Conservation (phyloP, 2,797 vertebrate species). For the Bovichtus variegatus region DNA sequence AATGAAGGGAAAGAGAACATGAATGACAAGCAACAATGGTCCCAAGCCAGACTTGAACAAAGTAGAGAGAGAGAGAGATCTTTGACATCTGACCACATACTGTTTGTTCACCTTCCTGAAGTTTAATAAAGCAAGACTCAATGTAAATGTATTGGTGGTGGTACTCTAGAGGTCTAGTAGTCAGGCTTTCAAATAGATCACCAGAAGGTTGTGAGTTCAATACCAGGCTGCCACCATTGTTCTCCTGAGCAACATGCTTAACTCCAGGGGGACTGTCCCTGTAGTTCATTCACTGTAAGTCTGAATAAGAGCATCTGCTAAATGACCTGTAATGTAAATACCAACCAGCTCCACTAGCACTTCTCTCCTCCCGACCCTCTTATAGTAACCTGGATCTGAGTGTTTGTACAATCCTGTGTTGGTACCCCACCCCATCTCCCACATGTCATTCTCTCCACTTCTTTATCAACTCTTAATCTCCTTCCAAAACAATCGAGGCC, state of each 20-base stretch:
- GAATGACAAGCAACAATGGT: background rate
- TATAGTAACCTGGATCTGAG: background rate
- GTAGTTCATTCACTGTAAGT: too few relatives aligned
- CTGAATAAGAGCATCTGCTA: too few relatives aligned
- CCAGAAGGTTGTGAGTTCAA: too few relatives aligned
- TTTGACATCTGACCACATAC: background rate
- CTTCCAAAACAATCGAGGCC: background rate
- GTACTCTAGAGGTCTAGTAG: too few relatives aligned
- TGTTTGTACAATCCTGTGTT: constrained; percentile 10
- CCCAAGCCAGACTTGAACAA: too few relatives aligned
- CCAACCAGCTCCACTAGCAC: background rate
- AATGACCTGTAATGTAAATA: background rate
- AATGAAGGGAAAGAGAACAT: background rate
- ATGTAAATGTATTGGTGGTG: too few relatives aligned
- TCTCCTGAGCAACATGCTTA: too few relatives aligned
- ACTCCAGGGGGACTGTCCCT: too few relatives aligned
- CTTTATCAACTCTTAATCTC: constrained; percentile 22
- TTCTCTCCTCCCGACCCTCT: background rate
- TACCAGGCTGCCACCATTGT: too few relatives aligned
- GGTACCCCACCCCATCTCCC: constrained; percentile 19
- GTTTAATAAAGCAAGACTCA: background rate
- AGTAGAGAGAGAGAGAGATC: too few relatives aligned
- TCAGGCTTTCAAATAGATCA: too few relatives aligned
- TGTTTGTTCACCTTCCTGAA: background rate
- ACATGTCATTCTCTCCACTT: constrained; percentile 4